A percentile compares a stretch with the other conserved stretches of the same genome.
These are phyloP conservation scores for Sisor rabdophorus DNA, from an alignment of 2,113 vertebrate species.

Conservation along the genomic window DNA sequence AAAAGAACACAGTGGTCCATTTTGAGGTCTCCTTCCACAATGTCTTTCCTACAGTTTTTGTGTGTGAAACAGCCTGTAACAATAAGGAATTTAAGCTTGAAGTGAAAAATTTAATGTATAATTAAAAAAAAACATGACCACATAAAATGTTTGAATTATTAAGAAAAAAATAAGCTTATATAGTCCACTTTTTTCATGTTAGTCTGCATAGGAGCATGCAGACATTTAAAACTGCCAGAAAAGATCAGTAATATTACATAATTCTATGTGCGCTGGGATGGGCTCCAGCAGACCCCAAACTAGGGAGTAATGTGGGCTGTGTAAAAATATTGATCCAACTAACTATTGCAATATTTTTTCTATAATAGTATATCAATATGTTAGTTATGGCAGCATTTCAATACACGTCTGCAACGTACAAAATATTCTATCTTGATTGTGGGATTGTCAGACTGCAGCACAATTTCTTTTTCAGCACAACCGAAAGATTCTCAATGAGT, in stretches of 20 bases:
- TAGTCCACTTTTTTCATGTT: neutral
- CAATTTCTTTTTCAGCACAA: too few species aligned
- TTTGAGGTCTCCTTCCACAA: neutral
- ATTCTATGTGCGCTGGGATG: too few species aligned
- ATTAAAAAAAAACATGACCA: neutral
- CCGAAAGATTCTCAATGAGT: too few species aligned
- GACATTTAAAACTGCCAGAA: neutral
- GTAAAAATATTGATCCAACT: too few species aligned
- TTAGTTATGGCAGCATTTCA: too few species aligned
- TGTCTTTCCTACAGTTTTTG: neutral
- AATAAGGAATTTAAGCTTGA: neutral
- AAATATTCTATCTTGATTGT: too few species aligned
- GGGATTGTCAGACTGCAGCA: too few species aligned
- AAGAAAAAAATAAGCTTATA: neutral
- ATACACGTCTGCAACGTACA: too few species aligned
- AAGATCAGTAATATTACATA: neutral
- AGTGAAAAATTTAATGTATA: neutral
- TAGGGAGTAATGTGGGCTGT: neutral
- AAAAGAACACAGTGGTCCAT: neutral
- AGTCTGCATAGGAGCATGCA: neutral
- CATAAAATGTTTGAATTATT: neutral
- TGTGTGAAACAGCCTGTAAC: constrained; percentile 1
- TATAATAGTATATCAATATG: too few species aligned
- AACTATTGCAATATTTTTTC: too few species aligned
- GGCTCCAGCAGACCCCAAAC: too few species aligned